Evolutionary conservation across 2,888 invertebrate species (phyloP).

Genomic region (Holacanthella duospinosa): DNA sequence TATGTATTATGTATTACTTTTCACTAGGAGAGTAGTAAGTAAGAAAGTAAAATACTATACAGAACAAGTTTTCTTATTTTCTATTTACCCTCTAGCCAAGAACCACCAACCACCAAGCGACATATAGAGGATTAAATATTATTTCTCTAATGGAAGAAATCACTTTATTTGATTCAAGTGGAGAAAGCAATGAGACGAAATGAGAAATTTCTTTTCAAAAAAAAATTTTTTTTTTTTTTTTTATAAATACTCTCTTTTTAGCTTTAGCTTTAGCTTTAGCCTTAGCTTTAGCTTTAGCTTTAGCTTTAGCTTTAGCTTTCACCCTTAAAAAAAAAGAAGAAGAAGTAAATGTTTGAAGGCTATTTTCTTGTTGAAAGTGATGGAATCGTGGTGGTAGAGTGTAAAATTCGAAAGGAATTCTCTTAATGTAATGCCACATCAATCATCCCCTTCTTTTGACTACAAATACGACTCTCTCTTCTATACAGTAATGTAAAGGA

Average conservation of each 20-base stretch:
- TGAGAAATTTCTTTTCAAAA: neutral
- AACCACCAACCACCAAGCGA: too few relatives aligned
- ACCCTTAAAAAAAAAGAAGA: constrained; percentile 10
- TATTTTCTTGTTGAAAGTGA: neutral
- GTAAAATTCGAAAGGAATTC: neutral
- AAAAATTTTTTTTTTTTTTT: neutral
- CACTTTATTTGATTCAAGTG: neutral
- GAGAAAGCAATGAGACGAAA: neutral
- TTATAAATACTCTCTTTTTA: neutral
- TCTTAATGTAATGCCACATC: constrained; percentile 4
- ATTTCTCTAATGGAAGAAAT: constrained; percentile 2
- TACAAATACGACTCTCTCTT: neutral
- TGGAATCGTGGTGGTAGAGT: neutral
- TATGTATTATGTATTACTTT: neutral
- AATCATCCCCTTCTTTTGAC: constrained; percentile 8
- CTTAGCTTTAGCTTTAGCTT: too few relatives aligned
- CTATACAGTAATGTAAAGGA: neutral
- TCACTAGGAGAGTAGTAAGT: too few relatives aligned
- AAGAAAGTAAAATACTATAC: too few relatives aligned
- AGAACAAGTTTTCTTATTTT: too few relatives aligned
- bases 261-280: neutral
- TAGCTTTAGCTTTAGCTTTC: too few relatives aligned
- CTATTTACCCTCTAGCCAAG: too few relatives aligned
- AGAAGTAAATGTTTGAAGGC: constrained; percentile 4
- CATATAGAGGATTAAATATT: neutral